Evolutionary conservation across 1,140 invertebrate genomes (phyloP).

Genomic region (Drosophila fuyamai): DNA sequence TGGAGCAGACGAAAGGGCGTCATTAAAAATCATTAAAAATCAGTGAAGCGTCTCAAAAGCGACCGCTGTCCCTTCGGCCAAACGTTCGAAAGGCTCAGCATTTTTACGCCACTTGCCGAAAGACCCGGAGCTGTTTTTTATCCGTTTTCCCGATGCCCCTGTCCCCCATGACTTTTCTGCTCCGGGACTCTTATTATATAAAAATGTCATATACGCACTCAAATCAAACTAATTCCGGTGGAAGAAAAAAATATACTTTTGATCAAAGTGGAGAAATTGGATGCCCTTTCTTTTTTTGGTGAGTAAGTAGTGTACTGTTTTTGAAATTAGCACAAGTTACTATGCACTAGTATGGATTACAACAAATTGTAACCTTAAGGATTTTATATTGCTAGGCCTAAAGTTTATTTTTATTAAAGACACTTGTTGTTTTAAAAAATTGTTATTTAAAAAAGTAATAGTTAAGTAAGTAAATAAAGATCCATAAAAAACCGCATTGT

Average conservation of each 20-base stretch:
- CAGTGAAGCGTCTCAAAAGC: conserved; percentile 65
- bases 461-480: too few relatives aligned
- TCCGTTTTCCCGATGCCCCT: neutral
- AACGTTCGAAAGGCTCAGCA: conserved; percentile 37
- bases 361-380: too few relatives aligned
- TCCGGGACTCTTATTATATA: conserved; percentile 31
- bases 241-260: too few relatives aligned
- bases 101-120: conserved; percentile 42
- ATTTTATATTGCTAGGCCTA: too few relatives aligned
- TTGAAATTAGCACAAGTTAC: too few relatives aligned
- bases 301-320: too few relatives aligned
- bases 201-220: conserved; percentile 56
- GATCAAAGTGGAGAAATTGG: too few relatives aligned
- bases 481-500: too few relatives aligned
- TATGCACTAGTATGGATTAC: too few relatives aligned
- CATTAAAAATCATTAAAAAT: conserved; percentile 77
- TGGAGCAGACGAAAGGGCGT: conserved; percentile 20
- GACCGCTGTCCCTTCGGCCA: conserved; percentile 60
- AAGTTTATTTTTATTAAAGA: too few relatives aligned
- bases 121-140: conserved; percentile 3
- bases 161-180: neutral
- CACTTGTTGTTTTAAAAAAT: too few relatives aligned
- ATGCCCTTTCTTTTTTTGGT: neutral
- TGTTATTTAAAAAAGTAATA: too few relatives aligned
- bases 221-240: conserved; percentile 32